A percentile compares a stretch with the other conserved stretches of the same genome.
phyloP scores from a whole-genome alignment of 2,797 vertebrate genomes.

The Onychomys torridus region DNA sequence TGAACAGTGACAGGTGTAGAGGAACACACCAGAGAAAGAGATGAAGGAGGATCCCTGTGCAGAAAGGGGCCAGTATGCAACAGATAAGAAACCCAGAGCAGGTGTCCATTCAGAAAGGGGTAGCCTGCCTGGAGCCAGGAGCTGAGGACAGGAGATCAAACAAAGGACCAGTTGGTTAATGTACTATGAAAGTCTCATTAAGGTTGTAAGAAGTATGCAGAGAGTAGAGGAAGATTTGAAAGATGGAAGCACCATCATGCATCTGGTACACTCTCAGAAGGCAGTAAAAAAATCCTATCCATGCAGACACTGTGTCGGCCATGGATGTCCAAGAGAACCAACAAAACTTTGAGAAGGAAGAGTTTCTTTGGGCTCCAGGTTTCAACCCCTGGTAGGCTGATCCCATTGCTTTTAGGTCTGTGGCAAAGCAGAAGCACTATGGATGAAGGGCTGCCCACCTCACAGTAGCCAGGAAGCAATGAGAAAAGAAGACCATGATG shows the following conservation, averaged over 20 bases:
- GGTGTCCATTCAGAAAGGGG: too few species aligned
- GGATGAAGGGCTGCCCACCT: neutral
- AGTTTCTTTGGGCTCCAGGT: neutral
- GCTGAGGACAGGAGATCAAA: neutral
- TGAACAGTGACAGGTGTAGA: neutral
- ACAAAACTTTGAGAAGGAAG: neutral
- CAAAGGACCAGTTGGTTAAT: neutral
- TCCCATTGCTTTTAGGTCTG: neutral
- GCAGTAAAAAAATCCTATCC: neutral
- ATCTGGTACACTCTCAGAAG: neutral
- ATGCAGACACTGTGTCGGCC: neutral
- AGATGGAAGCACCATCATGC: neutral
- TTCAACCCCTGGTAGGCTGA: neutral
- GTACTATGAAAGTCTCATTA: fast-evolving
- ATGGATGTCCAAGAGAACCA: neutral
- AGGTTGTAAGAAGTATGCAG: fast-evolving
- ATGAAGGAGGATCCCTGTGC: neutral
- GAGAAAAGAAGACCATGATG: neutral
- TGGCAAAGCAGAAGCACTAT: neutral
- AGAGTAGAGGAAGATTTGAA: neutral
- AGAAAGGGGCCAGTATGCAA: neutral
- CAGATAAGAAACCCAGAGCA: neutral
- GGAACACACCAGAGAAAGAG: neutral
- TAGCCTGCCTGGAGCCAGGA: neutral
- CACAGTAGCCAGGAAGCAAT: neutral